These are phyloP conservation scores for Lepilemur ruficaudatus DNA, from an alignment of 2,797 vertebrate genomes.

Conservation along the genomic window DNA sequence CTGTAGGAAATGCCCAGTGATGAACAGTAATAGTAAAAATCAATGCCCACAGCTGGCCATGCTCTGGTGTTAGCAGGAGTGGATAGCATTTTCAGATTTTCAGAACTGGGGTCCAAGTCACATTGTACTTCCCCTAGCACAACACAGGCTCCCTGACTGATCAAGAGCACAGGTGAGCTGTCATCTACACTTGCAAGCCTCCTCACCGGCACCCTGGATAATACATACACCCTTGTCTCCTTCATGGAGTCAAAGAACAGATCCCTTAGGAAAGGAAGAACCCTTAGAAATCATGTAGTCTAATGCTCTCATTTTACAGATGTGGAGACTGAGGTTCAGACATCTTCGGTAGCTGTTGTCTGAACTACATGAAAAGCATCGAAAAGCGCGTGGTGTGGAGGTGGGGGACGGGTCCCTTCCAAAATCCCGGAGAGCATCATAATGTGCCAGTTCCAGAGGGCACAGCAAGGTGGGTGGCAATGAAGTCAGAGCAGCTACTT, in stretches of 20 bases:
- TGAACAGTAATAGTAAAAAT: not conserved
- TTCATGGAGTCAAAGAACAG: not conserved
- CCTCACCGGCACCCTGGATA: not conserved
- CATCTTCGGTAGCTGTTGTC: not conserved
- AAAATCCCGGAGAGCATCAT: not conserved
- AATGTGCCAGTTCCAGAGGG: not conserved
- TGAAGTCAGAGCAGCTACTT: not conserved
- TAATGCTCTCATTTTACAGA: conserved; percentile 32
- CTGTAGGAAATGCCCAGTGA: not conserved
- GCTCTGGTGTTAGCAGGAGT: not conserved
- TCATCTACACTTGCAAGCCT: not conserved
- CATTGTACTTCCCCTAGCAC: not conserved
- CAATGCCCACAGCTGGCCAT: fast-evolving
- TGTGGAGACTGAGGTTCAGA: not conserved
- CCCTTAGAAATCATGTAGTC: not conserved
- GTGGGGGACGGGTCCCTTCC: not conserved
- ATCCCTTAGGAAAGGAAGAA: not conserved
- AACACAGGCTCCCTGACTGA: not conserved
- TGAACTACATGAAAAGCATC: not conserved
- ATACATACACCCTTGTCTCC: not conserved
- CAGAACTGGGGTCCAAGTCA: not conserved
- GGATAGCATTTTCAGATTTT: not conserved
- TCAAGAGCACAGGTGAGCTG: not conserved
- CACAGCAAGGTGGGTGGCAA: not conserved
- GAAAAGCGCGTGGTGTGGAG: not conserved